A percentile compares a stretch with the other conserved stretches of the same genome.
These are phyloP conservation scores for Sminthurinus aureus DNA, from an alignment of 2,888 invertebrate species.

Conservation along the genomic window DNA sequence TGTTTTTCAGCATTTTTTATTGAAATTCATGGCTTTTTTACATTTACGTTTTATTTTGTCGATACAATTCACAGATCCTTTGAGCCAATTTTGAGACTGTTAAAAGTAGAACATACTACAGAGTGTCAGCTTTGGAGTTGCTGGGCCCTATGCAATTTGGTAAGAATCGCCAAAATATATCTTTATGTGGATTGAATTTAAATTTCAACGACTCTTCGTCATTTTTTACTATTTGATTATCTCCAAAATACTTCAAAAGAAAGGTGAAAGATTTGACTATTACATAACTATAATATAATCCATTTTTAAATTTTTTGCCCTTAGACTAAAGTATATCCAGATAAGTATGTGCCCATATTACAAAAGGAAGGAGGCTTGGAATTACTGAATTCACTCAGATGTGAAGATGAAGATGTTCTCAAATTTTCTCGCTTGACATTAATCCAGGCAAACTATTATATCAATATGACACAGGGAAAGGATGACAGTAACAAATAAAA, in stretches of 20 bases:
- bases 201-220: conserved; percentile 80
- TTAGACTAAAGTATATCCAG: conserved; percentile 63
- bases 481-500: too few species aligned
- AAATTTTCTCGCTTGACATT: neutral
- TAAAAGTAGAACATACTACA: conserved; percentile 83
- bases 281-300: neutral
- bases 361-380: conserved; percentile 84
- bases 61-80: conserved; percentile 80
- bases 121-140: conserved; percentile 96
- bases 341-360: conserved; percentile 90
- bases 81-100: conserved; percentile 87
- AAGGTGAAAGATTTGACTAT: too few species aligned
- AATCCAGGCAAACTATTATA: too few species aligned
- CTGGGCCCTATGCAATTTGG: conserved; percentile 97
- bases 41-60: too few species aligned
- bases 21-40: too few species aligned
- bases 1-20: too few species aligned
- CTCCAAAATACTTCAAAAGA: too few species aligned
- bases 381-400: conserved; percentile 67
- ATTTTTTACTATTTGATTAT: too few species aligned
- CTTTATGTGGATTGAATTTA: too few species aligned
- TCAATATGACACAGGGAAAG: too few species aligned
- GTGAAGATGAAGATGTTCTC: conserved; percentile 26
- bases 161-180: too few species aligned
- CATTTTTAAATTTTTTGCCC: neutral